Conservation (phyloP, 1,140 invertebrate species). For the Eurosta solidaginis region DNA sequence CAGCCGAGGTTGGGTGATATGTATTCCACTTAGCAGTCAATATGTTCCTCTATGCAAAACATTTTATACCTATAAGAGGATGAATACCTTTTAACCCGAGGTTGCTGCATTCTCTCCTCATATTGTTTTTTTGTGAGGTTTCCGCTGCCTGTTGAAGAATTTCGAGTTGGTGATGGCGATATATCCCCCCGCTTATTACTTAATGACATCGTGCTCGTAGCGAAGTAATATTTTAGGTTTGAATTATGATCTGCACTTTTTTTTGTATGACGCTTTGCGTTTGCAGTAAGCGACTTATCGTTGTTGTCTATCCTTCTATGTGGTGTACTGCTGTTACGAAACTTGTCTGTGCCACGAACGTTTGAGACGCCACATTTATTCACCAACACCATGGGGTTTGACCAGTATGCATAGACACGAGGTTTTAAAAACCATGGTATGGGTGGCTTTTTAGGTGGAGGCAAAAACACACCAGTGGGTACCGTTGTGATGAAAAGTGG, state of each 20-base stretch:
- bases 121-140: conserved; percentile 56
- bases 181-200: background rate
- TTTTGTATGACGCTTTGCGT: background rate
- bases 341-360: conserved; percentile 22
- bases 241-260: background rate
- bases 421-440: conserved; percentile 59
- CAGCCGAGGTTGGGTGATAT: no score
- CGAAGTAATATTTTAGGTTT: background rate
- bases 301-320: background rate
- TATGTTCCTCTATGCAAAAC: no score
- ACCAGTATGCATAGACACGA: conserved; percentile 56
- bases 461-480: conserved; percentile 75
- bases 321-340: background rate
- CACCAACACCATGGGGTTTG: conserved; percentile 50
- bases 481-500: conserved; percentile 79
- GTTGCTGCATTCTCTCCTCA: conserved; percentile 52
- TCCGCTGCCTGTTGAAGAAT: conserved; percentile 43
- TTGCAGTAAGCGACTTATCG: background rate
- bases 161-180: background rate
- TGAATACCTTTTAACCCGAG: conserved; percentile 39
- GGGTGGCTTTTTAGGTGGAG: conserved; percentile 75
- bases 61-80: background rate
- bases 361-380: background rate
- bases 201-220: background rate
- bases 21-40: no score